phyloP scores from a whole-genome alignment of 2,888 invertebrate genomes.

The Acanthosepion esculentum region DNA sequence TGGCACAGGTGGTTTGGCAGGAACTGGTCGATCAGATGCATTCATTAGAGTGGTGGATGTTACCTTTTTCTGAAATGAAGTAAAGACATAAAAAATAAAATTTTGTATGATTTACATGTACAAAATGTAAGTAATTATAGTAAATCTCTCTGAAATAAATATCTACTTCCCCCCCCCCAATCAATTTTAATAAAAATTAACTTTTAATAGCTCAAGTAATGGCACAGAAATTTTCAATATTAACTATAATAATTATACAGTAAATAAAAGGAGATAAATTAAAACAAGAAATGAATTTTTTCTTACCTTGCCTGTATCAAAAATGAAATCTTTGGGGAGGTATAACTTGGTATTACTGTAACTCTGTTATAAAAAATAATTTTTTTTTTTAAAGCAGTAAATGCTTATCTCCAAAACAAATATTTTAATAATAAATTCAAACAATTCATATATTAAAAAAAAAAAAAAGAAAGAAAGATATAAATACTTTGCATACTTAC shows the following conservation, averaged over 20 bases:
- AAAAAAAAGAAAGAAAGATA: no score
- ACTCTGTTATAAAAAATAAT: constrained; percentile 59
- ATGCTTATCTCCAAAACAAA: neutral
- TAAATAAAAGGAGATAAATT: neutral
- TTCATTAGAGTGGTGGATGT: neutral
- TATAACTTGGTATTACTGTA: constrained; percentile 71
- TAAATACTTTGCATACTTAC: constrained; percentile 53
- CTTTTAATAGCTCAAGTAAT: no score
- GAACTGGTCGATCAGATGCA: constrained; percentile 33
- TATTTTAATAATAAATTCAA: neutral
- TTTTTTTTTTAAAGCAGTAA: neutral
- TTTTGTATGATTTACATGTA: neutral
- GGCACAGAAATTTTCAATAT: no score
- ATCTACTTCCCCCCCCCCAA: no score
- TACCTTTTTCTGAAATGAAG: neutral
- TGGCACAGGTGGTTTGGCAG: constrained; percentile 47
- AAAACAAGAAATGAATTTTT: neutral
- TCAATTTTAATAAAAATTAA: no score
- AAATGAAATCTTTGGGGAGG: constrained; percentile 71
- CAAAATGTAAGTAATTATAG: no score
- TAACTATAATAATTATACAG: no score
- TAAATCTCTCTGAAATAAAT: no score
- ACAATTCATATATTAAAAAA: neutral
- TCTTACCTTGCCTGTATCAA: constrained; percentile 63
- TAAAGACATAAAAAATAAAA: neutral